These are phyloP conservation scores for Scaptomyza montana DNA, from an alignment of 1,140 invertebrate genomes.

Conservation along the genomic window DNA sequence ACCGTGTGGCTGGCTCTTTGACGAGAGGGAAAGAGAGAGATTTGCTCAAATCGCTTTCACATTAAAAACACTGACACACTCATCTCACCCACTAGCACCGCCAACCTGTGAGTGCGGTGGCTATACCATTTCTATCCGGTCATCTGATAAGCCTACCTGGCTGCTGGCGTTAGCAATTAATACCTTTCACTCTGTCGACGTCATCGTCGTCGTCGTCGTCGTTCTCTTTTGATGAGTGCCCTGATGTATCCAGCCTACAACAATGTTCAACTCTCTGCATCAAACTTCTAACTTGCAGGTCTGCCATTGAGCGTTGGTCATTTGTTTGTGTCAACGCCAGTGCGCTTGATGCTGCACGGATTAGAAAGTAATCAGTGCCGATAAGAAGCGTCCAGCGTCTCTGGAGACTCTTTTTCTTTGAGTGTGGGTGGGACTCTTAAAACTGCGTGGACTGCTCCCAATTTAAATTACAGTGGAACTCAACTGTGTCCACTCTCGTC, in stretches of 20 bases:
- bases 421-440: constrained; percentile 20
- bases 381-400: constrained; percentile 75
- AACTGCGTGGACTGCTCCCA: constrained; percentile 42
- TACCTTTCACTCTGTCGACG: constrained; percentile 69
- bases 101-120: background rate
- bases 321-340: constrained; percentile 80
- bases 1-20: constrained; percentile 50
- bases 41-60: constrained; percentile 80
- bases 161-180: constrained; percentile 65
- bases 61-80: constrained; percentile 75
- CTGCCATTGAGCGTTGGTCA: constrained; percentile 59
- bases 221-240: constrained; percentile 63
- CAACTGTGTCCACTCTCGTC: constrained; percentile 8
- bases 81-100: constrained; percentile 6
- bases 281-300: constrained; percentile 29
- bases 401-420: constrained; percentile 48
- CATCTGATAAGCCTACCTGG: constrained; percentile 59
- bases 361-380: constrained; percentile 81
- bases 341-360: constrained; percentile 72
- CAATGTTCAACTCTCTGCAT: background rate
- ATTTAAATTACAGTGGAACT: constrained; percentile 66
- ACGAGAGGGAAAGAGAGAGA: constrained; percentile 42
- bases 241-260: constrained; percentile 54
- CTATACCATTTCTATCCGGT: constrained; percentile 15
- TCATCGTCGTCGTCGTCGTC: constrained; percentile 22